Evolutionary conservation across 1,140 invertebrate species (phyloP), one percentile per base, ranked within the genome.

Genomic region (Orchesella cincta): DNA sequence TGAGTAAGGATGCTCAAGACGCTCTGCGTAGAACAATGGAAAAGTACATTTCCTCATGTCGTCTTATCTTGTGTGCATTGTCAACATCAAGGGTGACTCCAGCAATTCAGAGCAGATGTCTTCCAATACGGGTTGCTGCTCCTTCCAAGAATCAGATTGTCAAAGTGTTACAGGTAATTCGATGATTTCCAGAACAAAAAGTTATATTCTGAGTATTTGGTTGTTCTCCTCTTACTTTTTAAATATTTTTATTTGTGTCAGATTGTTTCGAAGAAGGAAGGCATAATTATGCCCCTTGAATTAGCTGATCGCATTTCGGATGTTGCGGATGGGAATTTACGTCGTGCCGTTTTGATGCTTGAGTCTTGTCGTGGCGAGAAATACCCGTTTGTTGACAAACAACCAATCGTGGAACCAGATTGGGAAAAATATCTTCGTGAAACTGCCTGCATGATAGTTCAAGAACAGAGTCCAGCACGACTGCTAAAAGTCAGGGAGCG

Each of bases 1-100:
- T 99, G n/a, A 95, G 95, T 0, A 96, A 94, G 85, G 97, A 99
- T 88, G 98, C 98, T 0, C 98, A 99, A 85, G 97, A 99, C 86
- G 97, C 96, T 0, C 86, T 99, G 54, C 90, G 98, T 81, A 88
- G 98, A 77, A 99, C 98, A 0, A 99, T 99, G 98, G 98, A 99
- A 86, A 99, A 99, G 84, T 99, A 99, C 86, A 93, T 98, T 77
- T 87, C 91, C 20, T 97, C 96, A 12, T 99, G 98, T 86, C 90
- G 98, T 34, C 86, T 99, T 0, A 97, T 99, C 83, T 87, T 99
- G 0, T 95, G 94, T 83, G 94, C 95, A 8, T 97, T 98, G 85
- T 98, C 96, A 5, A 96, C 93, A 29, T 98, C 95, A 46, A 89
- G 93, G 83, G 94, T 99, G 0, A 96, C 98, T 83, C 95, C 96